phyloP scores from a whole-genome alignment of 30 jellyfish, hydroid and myxozoan genomes.

The Aurelia coerulea region DNA sequence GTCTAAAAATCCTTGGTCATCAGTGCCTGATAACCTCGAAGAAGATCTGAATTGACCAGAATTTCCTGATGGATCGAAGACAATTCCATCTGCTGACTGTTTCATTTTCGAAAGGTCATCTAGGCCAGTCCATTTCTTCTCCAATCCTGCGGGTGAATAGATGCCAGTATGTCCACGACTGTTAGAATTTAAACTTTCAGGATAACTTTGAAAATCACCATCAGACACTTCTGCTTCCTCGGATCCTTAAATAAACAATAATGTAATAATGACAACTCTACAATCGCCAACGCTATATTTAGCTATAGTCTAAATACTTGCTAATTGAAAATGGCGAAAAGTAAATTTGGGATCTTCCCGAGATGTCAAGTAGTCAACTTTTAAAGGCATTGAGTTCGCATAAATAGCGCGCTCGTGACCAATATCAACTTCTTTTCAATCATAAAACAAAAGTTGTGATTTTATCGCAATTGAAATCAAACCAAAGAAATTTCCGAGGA shows the following conservation, averaged over 20 bases:
- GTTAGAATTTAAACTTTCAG: neutral
- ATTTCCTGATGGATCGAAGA: neutral
- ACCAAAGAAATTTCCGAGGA: no score
- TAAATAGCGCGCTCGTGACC: no score
- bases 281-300: no score
- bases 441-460: no score
- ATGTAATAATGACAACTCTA: neutral
- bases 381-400: no score
- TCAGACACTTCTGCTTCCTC: neutral
- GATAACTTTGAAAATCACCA: neutral
- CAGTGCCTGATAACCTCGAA: neutral
- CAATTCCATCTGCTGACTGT: neutral
- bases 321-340: no score
- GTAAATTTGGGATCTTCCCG: no score
- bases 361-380: no score
- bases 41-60: neutral
- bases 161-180: constrained; percentile 27
- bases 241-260: constrained; percentile 10
- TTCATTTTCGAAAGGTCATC: constrained; percentile 47
- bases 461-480: no score
- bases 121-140: constrained; percentile 45
- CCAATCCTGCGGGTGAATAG: constrained; percentile 22
- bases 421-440: no score
- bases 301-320: no score
- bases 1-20: neutral